Percentiles rank a stretch among this genome's conserved stretches.
Conservation (phyloP, 2,797 vertebrate genomes). For the Cottoperca gobio region DNA sequence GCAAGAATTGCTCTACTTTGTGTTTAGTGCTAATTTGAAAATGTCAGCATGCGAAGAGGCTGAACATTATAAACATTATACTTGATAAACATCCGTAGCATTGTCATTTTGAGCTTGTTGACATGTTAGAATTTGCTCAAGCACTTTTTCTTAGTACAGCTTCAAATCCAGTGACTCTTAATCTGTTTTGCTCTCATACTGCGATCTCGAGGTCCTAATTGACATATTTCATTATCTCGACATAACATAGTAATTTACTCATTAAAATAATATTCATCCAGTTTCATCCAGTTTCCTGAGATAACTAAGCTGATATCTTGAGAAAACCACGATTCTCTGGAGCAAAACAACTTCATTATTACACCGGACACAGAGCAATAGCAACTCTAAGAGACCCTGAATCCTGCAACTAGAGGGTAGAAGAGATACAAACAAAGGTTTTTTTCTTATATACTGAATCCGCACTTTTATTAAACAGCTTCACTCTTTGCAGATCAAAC, state of each 20-base stretch:
- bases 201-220: background rate
- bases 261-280: constrained; percentile 11
- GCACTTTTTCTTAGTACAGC: background rate
- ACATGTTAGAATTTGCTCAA: no score
- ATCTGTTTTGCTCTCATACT: constrained; percentile 5
- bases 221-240: background rate
- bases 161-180: background rate
- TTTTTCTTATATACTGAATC: background rate
- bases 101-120: background rate
- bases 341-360: background rate
- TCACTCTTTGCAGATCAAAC: constrained; percentile 61
- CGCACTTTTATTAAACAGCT: constrained; percentile 3
- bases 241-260: constrained; percentile 16
- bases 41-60: background rate
- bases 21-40: background rate
- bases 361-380: background rate
- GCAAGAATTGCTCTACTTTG: background rate
- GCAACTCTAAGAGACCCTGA: background rate
- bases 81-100: background rate
- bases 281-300: background rate
- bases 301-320: constrained; percentile 3
- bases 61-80: background rate
- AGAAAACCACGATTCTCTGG: background rate
- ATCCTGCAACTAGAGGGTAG: no score
- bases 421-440: background rate